Evolutionary conservation across 2,797 vertebrate species (phyloP).

Genomic region (Erithacus rubecula): DNA sequence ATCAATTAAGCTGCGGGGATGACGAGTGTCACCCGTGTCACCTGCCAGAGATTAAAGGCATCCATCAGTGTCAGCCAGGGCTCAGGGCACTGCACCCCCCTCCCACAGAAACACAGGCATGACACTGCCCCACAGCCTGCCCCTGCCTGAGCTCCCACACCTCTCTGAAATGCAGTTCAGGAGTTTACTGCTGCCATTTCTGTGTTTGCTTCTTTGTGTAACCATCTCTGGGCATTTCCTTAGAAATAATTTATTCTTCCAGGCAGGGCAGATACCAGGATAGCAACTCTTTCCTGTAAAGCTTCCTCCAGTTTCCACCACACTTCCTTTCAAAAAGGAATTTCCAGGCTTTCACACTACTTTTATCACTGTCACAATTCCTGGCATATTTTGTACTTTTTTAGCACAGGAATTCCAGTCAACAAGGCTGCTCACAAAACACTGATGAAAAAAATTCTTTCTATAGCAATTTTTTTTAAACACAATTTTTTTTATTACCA

Average conservation of each 20-base stretch:
- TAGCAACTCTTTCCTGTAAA: constrained; percentile 42
- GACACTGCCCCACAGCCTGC: neutral
- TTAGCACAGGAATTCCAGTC: constrained; percentile 26
- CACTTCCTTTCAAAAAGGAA: constrained; percentile 29
- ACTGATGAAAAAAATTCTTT: neutral
- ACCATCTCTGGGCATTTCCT: neutral
- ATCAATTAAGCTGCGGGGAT: constrained; percentile 57
- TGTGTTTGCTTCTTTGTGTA: constrained; percentile 6
- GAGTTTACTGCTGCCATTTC: neutral
- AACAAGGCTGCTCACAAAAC: neutral
- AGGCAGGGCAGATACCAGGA: neutral
- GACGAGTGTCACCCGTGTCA: neutral
- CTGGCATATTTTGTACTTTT: constrained; percentile 43
- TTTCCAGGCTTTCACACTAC: constrained; percentile 4
- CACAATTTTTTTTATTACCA: neutral
- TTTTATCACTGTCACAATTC: constrained; percentile 22
- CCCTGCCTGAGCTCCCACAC: neutral
- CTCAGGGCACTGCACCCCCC: neutral
- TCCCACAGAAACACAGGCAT: neutral
- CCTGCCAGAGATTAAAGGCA: constrained; percentile 19
- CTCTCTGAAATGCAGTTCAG: neutral
- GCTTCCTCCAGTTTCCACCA: constrained; percentile 30
- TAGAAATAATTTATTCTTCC: constrained; percentile 5
- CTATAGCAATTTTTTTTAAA: neutral
- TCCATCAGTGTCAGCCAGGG: constrained; percentile 7